These are phyloP conservation scores for Amphipoea oculea DNA, from an alignment of 2,888 invertebrate species.

Conservation along the genomic window DNA sequence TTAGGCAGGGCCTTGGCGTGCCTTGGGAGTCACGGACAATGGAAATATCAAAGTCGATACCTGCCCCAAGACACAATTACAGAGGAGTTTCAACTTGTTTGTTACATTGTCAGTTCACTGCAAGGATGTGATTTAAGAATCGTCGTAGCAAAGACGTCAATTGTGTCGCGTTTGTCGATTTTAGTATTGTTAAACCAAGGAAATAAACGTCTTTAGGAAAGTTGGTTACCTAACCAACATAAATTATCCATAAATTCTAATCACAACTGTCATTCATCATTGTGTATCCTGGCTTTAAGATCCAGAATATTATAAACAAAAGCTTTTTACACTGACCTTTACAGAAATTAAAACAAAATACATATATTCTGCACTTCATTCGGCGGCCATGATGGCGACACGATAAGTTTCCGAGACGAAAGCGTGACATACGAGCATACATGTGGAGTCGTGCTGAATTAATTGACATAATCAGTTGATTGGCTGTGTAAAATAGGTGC, in stretches of 20 bases:
- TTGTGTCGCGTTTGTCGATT: background rate
- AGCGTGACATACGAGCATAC: slow-evolving; percentile 62
- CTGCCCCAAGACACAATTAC: slow-evolving; percentile 37
- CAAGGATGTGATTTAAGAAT: background rate
- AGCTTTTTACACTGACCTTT: background rate
- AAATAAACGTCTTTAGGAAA: background rate
- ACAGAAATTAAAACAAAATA: too few species aligned
- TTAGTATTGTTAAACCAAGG: background rate
- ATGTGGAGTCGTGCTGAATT: slow-evolving; percentile 61
- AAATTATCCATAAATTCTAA: background rate
- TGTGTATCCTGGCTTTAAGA: background rate
- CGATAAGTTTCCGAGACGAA: slow-evolving; percentile 47
- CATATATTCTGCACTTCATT: background rate
- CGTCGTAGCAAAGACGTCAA: background rate
- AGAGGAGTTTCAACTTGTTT: slow-evolving; percentile 19
- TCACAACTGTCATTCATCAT: background rate
- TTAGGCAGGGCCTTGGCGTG: slow-evolving; percentile 52
- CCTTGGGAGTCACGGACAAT: slow-evolving; percentile 54
- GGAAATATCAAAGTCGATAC: slow-evolving; percentile 43
- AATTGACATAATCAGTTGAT: slow-evolving; percentile 56
- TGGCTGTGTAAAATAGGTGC: slow-evolving; percentile 20
- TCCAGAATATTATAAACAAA: background rate
- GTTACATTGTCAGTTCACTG: slow-evolving; percentile 3
- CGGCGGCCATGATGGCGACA: slow-evolving; percentile 49
- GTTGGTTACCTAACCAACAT: background rate